These are phyloP conservation scores for Sphyrna mokarran DNA, from an alignment of 2,113 vertebrate genomes.

Conservation along the genomic window DNA sequence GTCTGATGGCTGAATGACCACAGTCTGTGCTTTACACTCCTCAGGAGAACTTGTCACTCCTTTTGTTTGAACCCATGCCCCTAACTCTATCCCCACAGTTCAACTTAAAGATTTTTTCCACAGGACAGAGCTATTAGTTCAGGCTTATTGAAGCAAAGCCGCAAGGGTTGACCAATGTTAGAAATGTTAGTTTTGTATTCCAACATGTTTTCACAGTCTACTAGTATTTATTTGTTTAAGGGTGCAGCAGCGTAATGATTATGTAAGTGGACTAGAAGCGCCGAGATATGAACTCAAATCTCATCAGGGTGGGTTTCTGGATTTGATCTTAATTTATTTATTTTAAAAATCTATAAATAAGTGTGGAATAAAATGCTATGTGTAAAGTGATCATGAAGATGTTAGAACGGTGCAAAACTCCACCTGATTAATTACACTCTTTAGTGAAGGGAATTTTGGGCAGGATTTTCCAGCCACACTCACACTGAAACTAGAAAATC, in stretches of 20 bases:
- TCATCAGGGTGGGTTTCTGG: background rate
- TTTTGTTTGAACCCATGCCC: background rate
- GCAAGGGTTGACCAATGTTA: background rate
- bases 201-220: background rate
- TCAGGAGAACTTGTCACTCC: background rate
- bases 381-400: background rate
- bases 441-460: background rate
- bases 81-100: background rate
- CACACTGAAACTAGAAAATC: no score
- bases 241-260: background rate
- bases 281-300: background rate
- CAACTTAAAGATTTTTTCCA: background rate
- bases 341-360: background rate
- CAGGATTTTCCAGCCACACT: no score
- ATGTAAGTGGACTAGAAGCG: background rate
- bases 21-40: background rate
- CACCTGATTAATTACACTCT: background rate
- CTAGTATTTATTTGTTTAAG: slow-evolving; percentile 11
- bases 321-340: background rate
- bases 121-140: background rate
- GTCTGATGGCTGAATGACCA: background rate
- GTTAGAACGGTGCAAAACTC: background rate
- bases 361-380: background rate
- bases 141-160: background rate
- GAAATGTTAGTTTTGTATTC: background rate